Evolutionary conservation across 2,888 invertebrate genomes (phyloP), one percentile per base, ranked within the genome.

Genomic region (Platycheirus albimanus): DNA sequence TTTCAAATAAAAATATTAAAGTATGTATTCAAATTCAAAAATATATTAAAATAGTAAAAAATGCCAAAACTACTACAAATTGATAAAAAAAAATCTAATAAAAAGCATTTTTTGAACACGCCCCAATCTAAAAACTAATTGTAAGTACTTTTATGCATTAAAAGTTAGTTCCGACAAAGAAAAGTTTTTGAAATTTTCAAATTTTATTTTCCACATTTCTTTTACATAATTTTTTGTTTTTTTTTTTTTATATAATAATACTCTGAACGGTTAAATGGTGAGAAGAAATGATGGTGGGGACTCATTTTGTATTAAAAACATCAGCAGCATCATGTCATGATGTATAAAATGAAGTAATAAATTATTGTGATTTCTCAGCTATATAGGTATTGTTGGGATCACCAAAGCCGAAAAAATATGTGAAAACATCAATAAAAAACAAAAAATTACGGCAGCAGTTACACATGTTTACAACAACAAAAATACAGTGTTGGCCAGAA

Each of bases 351-450:
- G 38, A 58, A 15, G 41, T 30, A 30, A 49, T 19, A 77, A 81
- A 36, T 81, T 79, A 79, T 72, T 79, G 78, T 45, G 72, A 47
- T 36, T 79, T 79, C 28, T 79, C 78, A 49, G 78, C 78, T 79
- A n/a, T n/a, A n/a, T n/a, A n/a, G 10, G 13, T n/a, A 15, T n/a
- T 36, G 15, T 56, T n/a, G n/a, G n/a, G n/a, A n/a, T n/a, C 24
- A 30, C 13, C 13, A 1, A 17, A 33, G 24, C n/a, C 28, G 45
- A 28, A 38, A 24, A 11, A 58, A n/a, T 5, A n/a, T n/a, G 4
- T 10, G 33, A n/a, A n/a, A 24, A 3, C n/a, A 36, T 36, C 24
- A 41, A n/a, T 13, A 51, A 3, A 6, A 43, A 10, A 36, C 3
- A n/a, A 8, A 19, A 36, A 47, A 6, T n/a, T n/a, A n/a, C n/a